Conservation (phyloP, 2,113 vertebrate species). For the Chlorodrepanis virens region DNA sequence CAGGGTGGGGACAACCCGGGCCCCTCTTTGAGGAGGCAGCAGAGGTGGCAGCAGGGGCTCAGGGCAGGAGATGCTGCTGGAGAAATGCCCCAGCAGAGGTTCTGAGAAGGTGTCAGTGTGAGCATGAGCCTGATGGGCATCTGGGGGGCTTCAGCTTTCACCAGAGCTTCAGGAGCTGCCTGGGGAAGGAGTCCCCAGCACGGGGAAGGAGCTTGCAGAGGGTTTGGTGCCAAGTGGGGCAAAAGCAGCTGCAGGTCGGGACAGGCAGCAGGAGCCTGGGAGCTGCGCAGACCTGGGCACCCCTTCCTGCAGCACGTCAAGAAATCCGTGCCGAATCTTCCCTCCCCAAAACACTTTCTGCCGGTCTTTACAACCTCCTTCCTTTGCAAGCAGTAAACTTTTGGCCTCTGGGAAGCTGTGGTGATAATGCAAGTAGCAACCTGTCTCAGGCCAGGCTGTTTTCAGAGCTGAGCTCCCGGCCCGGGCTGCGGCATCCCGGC, state of each 20-base stretch:
- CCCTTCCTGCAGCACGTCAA: neutral
- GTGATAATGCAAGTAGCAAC: accelerated
- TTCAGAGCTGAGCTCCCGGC: neutral
- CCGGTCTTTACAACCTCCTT: neutral
- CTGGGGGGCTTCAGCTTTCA: neutral
- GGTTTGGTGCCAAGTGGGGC: neutral
- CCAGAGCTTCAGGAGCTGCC: neutral
- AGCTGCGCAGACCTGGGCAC: neutral
- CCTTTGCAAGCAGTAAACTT: neutral
- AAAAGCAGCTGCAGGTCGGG: neutral
- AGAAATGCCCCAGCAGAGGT: neutral
- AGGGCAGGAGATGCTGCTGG: neutral
- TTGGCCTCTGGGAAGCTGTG: neutral
- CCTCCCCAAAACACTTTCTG: neutral
- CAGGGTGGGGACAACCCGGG: neutral
- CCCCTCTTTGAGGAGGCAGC: neutral
- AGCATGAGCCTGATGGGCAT: accelerated
- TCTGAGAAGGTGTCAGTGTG: neutral
- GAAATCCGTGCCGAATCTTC: neutral
- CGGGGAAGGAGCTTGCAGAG: neutral
- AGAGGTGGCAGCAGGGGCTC: accelerated
- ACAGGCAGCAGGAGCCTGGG: neutral
- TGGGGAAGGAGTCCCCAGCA: neutral
- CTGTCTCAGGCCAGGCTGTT: neutral
- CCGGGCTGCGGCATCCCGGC: neutral